Conservation (phyloP, 2,797 vertebrate species). For the Bufotes viridis region DNA sequence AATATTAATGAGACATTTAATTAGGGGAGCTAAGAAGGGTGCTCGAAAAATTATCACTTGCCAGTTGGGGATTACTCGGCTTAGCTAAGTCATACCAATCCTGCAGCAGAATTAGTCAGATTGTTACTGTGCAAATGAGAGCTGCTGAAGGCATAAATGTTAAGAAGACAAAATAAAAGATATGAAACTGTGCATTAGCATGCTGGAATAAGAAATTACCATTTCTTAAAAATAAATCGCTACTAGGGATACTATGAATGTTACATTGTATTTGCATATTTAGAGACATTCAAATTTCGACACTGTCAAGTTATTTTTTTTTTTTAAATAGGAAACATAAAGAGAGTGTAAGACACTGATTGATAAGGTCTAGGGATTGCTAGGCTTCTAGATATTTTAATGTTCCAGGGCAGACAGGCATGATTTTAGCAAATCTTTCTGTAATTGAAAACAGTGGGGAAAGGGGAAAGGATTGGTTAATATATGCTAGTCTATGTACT, state of each 20-base stretch:
- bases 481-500: background rate
- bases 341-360: slow-evolving; percentile 49
- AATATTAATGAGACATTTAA: slow-evolving; percentile 61
- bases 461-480: background rate
- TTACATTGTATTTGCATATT: slow-evolving; percentile 57
- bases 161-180: slow-evolving; percentile 55
- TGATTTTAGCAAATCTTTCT: slow-evolving; percentile 2
- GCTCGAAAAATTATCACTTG: slow-evolving; percentile 56
- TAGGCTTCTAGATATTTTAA: slow-evolving; percentile 23
- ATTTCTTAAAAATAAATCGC: slow-evolving; percentile 61
- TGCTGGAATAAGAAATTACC: slow-evolving; percentile 57
- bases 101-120: slow-evolving; percentile 50
- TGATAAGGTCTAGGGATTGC: slow-evolving; percentile 53
- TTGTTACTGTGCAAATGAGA: slow-evolving; percentile 58
- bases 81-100: slow-evolving; percentile 51
- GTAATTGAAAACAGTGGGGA: slow-evolving; percentile 11
- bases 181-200: slow-evolving; percentile 53
- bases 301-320: slow-evolving; percentile 40
- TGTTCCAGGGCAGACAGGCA: slow-evolving; percentile 16
- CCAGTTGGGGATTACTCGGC: slow-evolving; percentile 49
- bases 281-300: slow-evolving; percentile 49
- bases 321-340: slow-evolving; percentile 31
- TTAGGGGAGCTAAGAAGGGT: slow-evolving; percentile 55
- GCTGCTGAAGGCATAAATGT: slow-evolving; percentile 56
- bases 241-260: slow-evolving; percentile 49